phyloP scores from a whole-genome alignment of 1,140 invertebrate genomes.

The Andrena cerasifolii region DNA sequence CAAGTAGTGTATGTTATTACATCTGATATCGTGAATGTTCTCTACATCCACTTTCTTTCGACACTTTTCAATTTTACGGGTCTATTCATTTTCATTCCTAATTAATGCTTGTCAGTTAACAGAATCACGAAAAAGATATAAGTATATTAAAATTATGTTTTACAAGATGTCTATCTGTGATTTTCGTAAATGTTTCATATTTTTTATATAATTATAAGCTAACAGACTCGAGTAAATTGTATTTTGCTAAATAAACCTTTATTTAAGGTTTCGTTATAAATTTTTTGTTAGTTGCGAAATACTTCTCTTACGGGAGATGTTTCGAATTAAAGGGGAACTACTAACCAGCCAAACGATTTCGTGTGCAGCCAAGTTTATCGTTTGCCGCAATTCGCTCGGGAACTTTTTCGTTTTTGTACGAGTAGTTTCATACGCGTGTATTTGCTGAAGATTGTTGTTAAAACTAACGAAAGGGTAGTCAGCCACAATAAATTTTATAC shows the following conservation, averaged over 20 bases:
- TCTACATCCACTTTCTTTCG: not conserved
- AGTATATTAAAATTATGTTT: too few species aligned
- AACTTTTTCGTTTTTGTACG: not conserved
- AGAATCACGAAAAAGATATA: too few species aligned
- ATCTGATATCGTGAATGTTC: not conserved
- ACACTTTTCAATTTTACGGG: too few species aligned
- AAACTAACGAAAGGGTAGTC: too few species aligned
- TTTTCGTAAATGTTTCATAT: not conserved
- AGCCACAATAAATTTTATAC: too few species aligned
- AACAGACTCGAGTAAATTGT: not conserved
- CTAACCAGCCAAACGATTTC: not conserved
- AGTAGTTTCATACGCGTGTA: too few species aligned
- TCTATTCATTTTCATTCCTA: too few species aligned
- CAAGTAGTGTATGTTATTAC: not conserved
- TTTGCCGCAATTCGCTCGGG: not conserved
- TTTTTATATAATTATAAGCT: not conserved
- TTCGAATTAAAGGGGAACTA: constrained; percentile 1
- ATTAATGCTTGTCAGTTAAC: too few species aligned
- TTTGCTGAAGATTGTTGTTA: too few species aligned
- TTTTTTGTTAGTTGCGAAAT: not conserved
- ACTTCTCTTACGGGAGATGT: not conserved
- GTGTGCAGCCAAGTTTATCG: not conserved
- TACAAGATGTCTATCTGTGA: too few species aligned
- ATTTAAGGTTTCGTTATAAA: not conserved
- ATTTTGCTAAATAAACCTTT: not conserved